Evolutionary conservation across 92 coral and sea anemone genomes (phyloP), one percentile per base, ranked within the genome.

Genomic region (Pocillopora meandrina): DNA sequence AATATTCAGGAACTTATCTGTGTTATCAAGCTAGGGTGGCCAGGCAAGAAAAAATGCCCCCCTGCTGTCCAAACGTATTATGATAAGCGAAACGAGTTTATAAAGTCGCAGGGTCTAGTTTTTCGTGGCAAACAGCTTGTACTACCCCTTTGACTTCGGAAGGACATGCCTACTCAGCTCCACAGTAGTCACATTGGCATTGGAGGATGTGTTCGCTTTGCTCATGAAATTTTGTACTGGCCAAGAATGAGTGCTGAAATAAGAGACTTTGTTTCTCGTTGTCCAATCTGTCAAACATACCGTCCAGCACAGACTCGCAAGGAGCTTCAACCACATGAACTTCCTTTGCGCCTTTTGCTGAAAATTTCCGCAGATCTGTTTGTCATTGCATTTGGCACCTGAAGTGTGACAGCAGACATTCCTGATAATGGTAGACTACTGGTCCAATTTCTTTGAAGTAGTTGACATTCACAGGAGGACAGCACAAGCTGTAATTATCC

Each of bases 221-320:
- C 88, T 23, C 68, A 70, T 62, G 83, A 85, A 65, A 85, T 85
- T 33, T 59, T 85, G 87, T 56, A 84, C 58, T 84, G 87, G 87
- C 87, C 88, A 55, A 13, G 84, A 77, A 85, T 85, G 88, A 76
- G 75, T 47, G 71, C 78, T 56, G 84, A 85, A 21, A 85, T 66
- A 26, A 85, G 77, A 85, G 83, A 84, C 88, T 84, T 84, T 84
- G 31, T 26, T 26, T 26, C 31, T 26, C 0, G 31, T 26, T 26
- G 31, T 42, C 4, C 52, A 42, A 42, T 84, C 70, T 85, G 84
- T 82, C 89, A 84, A 84, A 77, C 72, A 58, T 77, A 72, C 83
- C 83, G 74, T 35, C 92, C 92, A 23, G 86, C 55, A 72, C 89
- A 89, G 75, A 73, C 86, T 75, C 78, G 84, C 63, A 86, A 89